Percentiles rank a stretch among this genome's conserved stretches.
Evolutionary conservation across 2,888 invertebrate genomes (phyloP).

Genomic region (Spatulosminthurus flaviceps): DNA sequence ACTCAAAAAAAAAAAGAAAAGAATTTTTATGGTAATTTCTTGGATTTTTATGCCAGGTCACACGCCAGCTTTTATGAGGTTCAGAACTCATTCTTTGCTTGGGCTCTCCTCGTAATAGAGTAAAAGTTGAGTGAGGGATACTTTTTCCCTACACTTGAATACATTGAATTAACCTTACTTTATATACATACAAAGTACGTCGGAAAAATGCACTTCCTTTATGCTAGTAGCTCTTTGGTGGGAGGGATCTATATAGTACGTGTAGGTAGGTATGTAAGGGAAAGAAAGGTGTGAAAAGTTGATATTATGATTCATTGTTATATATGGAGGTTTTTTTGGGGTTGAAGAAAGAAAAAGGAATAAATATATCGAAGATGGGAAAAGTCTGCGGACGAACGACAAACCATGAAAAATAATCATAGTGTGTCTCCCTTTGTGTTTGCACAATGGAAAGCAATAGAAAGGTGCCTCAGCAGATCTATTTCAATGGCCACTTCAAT

Average conservation of each 20-base stretch:
- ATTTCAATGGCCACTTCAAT: slow-evolving; percentile 33
- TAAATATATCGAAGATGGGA: slow-evolving; percentile 23
- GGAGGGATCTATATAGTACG: no score
- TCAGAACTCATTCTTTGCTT: neutral
- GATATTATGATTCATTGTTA: slow-evolving; percentile 14
- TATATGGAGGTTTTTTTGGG: neutral
- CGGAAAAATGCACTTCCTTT: no score
- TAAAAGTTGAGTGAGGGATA: neutral
- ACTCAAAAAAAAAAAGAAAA: no score
- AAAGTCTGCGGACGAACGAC: slow-evolving; percentile 33
- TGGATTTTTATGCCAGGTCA: slow-evolving; percentile 43
- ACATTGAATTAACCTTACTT: neutral
- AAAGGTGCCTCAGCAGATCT: slow-evolving; percentile 23
- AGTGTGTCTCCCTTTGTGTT: slow-evolving; percentile 29
- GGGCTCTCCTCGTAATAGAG: neutral
- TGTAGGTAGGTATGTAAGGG: neutral
- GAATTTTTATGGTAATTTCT: slow-evolving; percentile 13
- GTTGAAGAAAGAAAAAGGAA: no score
- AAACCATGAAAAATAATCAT: slow-evolving; percentile 20
- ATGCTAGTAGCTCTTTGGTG: no score
- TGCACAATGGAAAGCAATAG: slow-evolving; percentile 40
- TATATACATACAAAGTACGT: no score
- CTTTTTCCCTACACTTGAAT: neutral
- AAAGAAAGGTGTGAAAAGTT: slow-evolving; percentile 10
- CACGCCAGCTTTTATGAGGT: slow-evolving; percentile 40